Conservation (phyloP, 2,797 vertebrate genomes). For the Mustela erminea region DNA sequence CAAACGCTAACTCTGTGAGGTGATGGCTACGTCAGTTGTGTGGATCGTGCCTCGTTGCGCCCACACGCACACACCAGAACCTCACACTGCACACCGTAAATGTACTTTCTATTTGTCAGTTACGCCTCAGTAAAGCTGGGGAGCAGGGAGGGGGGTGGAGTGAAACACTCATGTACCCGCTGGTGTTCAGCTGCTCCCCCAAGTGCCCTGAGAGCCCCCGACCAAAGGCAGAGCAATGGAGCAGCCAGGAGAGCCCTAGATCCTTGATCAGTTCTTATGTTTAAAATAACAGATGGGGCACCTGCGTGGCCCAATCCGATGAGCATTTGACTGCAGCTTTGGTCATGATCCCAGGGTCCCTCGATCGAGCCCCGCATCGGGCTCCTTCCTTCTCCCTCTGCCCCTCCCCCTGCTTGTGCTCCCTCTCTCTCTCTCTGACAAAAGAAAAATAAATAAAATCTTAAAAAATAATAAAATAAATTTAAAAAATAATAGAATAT, state of each 20-base stretch:
- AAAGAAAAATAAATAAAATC: background rate
- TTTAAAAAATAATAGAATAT: background rate
- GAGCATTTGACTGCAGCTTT: background rate
- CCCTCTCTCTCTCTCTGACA: too few relatives aligned
- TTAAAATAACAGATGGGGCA: background rate
- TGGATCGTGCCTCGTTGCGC: background rate
- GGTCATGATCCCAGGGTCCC: background rate
- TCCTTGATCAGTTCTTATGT: background rate
- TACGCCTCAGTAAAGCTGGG: background rate
- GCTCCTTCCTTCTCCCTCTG: background rate
- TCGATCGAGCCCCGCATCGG: accelerated
- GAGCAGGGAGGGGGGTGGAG: background rate
- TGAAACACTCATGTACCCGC: background rate
- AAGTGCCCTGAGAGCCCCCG: too few relatives aligned
- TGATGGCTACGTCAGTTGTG: background rate
- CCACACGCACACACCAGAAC: background rate
- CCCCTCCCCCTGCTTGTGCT: background rate
- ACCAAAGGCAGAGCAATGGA: too few relatives aligned
- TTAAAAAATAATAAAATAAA: background rate
- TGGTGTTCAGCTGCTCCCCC: background rate
- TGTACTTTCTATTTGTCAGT: background rate
- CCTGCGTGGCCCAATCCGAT: background rate
- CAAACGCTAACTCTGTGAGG: background rate
- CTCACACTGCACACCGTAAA: background rate
- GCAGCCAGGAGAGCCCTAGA: background rate